Evolutionary conservation across 2,113 vertebrate genomes (phyloP).

Genomic region (Rhineura floridana): DNA sequence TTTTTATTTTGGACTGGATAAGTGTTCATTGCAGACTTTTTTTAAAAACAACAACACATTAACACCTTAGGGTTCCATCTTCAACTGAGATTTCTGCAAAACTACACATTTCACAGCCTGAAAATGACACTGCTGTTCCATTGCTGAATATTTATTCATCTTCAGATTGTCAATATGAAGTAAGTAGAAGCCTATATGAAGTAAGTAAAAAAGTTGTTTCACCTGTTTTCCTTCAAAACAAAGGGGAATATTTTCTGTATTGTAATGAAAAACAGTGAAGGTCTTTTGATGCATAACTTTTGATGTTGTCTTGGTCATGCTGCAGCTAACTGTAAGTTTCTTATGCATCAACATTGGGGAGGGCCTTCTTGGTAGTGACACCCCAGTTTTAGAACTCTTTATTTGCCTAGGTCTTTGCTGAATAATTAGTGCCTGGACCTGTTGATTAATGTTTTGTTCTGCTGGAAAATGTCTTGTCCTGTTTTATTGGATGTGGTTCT

Average conservation of each 20-base stretch:
- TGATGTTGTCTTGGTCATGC: neutral
- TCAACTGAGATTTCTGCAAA: slow-evolving; percentile 88
- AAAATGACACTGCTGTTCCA: slow-evolving; percentile 77
- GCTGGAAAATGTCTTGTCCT: too few species aligned
- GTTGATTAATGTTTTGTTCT: too few species aligned
- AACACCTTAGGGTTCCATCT: slow-evolving; percentile 81
- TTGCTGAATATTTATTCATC: slow-evolving; percentile 90
- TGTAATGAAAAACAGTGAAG: neutral
- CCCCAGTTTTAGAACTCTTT: too few species aligned
- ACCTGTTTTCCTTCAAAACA: neutral
- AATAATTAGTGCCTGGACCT: too few species aligned
- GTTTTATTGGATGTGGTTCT: too few species aligned
- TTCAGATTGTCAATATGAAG: slow-evolving; percentile 94
- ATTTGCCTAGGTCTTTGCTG: too few species aligned
- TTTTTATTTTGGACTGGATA: neutral
- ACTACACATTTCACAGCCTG: slow-evolving; percentile 86
- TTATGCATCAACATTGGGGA: too few species aligned
- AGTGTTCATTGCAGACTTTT: neutral
- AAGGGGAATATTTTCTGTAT: neutral
- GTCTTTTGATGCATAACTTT: neutral
- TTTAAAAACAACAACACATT: neutral
- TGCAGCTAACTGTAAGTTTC: too few species aligned
- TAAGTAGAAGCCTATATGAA: slow-evolving; percentile 63
- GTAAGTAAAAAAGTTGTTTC: neutral
- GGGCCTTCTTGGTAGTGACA: too few species aligned